These are phyloP conservation scores for Mimas tiliae DNA, from an alignment of 2,888 invertebrate genomes.

Conservation along the genomic window DNA sequence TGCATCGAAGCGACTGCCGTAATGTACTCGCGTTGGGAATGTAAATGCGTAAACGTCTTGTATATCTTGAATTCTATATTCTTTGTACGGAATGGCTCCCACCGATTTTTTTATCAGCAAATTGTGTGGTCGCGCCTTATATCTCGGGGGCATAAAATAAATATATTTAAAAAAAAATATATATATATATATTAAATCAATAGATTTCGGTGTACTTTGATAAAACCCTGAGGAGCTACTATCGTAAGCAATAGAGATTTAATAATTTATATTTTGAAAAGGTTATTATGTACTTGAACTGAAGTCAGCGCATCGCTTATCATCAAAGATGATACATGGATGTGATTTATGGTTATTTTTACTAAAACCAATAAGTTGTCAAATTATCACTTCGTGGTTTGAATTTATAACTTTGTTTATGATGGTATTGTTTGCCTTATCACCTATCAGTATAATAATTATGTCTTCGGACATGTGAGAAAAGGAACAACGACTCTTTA, in stretches of 20 bases:
- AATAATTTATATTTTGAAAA: background rate
- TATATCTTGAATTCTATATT: conserved; percentile 57
- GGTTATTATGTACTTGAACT: background rate
- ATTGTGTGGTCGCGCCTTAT: conserved; percentile 26
- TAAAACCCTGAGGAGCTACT: background rate
- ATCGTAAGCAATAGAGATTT: background rate
- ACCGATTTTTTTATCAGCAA: conserved; percentile 32
- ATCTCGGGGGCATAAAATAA: conserved; percentile 25
- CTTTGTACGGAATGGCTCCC: conserved; percentile 53
- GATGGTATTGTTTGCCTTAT: conserved; percentile 35
- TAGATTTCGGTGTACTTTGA: no score
- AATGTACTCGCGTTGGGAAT: conserved; percentile 78
- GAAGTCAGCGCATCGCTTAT: background rate
- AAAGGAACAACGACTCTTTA: conserved; percentile 42
- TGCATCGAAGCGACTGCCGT: conserved; percentile 80
- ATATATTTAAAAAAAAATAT: conserved; percentile 5
- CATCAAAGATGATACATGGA: background rate
- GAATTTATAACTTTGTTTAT: conserved; percentile 59
- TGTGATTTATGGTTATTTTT: conserved; percentile 33
- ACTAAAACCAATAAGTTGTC: conserved; percentile 48
- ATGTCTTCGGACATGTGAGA: conserved; percentile 39
- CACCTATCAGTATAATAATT: conserved; percentile 23
- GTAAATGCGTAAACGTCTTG: conserved; percentile 70
- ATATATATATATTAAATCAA: no score
- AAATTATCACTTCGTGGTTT: conserved; percentile 44